A percentile compares a stretch with the other conserved stretches of the same genome.
These are phyloP conservation scores for Abscondita cerata DNA, from an alignment of 2,888 invertebrate genomes.

Conservation along the genomic window DNA sequence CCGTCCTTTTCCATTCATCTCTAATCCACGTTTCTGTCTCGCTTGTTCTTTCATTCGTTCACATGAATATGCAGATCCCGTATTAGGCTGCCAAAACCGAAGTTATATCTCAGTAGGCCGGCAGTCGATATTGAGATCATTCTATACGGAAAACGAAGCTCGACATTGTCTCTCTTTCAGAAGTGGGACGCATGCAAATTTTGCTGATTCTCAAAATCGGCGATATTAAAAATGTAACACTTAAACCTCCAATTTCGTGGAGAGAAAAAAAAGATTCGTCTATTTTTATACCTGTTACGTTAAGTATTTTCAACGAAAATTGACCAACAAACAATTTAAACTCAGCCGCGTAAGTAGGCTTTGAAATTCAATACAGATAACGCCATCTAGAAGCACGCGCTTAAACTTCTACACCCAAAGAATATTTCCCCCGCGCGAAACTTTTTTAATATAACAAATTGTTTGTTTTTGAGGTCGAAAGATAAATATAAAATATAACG, in stretches of 20 bases:
- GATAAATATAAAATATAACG: slow-evolving; percentile 13
- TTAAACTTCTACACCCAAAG: background rate
- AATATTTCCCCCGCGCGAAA: background rate
- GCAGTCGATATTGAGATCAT: slow-evolving; percentile 51
- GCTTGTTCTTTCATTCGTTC: slow-evolving; percentile 47
- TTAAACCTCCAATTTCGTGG: too few relatives aligned
- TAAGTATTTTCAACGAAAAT: too few relatives aligned
- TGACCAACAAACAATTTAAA: too few relatives aligned
- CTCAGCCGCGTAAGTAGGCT: background rate
- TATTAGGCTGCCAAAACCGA: slow-evolving; percentile 58
- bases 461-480: slow-evolving; percentile 20
- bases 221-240: too few relatives aligned
- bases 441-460: slow-evolving; percentile 12
- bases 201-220: slow-evolving; percentile 28
- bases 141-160: slow-evolving; percentile 33
- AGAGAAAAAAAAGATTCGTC: too few relatives aligned
- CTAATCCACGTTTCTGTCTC: slow-evolving; percentile 33
- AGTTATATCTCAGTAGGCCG: slow-evolving; percentile 52
- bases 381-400: background rate
- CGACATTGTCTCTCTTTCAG: slow-evolving; percentile 36
- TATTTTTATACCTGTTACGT: too few relatives aligned
- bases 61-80: slow-evolving; percentile 59
- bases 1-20: slow-evolving; percentile 44
- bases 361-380: background rate
- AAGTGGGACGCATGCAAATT: slow-evolving; percentile 36